phyloP scores from a whole-genome alignment of 2,888 invertebrate species.

The Volucella bombylans region DNA sequence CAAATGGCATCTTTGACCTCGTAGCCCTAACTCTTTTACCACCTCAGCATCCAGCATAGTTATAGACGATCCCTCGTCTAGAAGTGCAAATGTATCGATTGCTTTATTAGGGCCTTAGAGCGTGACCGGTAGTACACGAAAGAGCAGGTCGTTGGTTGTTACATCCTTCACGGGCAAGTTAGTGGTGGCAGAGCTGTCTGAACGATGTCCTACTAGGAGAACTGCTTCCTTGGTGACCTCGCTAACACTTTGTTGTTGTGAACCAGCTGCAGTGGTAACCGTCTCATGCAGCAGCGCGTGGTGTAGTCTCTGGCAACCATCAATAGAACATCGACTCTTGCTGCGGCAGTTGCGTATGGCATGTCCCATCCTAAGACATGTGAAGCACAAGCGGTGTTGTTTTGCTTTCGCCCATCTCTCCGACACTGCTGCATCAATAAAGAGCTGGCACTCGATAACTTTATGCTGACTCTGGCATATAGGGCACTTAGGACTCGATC shows the following conservation, averaged over 20 bases:
- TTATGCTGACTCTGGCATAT: too few species aligned
- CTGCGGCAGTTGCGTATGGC: too few species aligned
- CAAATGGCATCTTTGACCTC: constrained; percentile 47
- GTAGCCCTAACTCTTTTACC: constrained; percentile 52
- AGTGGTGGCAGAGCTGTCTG: too few species aligned
- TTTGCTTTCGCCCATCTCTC: too few species aligned
- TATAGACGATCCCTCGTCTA: constrained; percentile 60
- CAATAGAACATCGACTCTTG: not conserved
- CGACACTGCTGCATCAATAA: too few species aligned
- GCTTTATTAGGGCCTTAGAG: constrained; percentile 42
- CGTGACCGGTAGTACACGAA: constrained; percentile 51
- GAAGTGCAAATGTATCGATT: constrained; percentile 38
- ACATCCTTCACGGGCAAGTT: too few species aligned
- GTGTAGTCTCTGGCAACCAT: constrained; percentile 38
- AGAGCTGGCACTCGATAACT: too few species aligned
- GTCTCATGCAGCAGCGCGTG: constrained; percentile 17
- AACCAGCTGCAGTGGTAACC: not conserved
- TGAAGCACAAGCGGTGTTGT: too few species aligned
- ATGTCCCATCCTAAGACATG: too few species aligned
- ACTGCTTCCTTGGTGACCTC: too few species aligned
- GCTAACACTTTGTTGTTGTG: not conserved
- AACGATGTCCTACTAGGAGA: too few species aligned
- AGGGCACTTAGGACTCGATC: too few species aligned
- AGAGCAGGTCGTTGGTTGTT: constrained; percentile 4
- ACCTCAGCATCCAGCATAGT: constrained; percentile 52